A percentile compares a stretch with the other conserved stretches of the same genome.
phyloP scores from a whole-genome alignment of 2,113 vertebrate species.

The Nipponia nippon region DNA sequence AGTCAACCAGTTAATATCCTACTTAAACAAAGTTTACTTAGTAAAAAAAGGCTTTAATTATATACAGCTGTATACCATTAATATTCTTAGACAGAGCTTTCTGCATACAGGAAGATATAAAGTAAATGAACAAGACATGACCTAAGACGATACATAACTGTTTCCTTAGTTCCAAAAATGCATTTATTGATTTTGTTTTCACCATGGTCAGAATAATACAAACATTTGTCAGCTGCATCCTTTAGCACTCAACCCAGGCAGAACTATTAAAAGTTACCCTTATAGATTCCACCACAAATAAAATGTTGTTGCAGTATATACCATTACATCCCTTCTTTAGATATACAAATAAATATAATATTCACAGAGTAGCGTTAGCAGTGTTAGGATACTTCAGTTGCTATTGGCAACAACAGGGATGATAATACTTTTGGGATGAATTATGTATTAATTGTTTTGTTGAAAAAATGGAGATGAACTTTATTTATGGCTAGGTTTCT shows the following conservation, averaged over 20 bases:
- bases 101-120: slow-evolving; percentile 40
- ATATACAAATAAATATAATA: slow-evolving; percentile 30
- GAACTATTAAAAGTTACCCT: slow-evolving; percentile 65
- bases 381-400: slow-evolving; percentile 38
- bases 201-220: slow-evolving; percentile 68
- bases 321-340: slow-evolving; percentile 4
- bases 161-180: slow-evolving; percentile 67
- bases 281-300: slow-evolving; percentile 71
- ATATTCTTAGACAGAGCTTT: slow-evolving; percentile 21
- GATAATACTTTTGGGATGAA: slow-evolving; percentile 70
- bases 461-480: slow-evolving; percentile 69
- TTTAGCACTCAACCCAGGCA: slow-evolving; percentile 59
- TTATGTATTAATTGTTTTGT: slow-evolving; percentile 80
- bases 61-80: slow-evolving; percentile 14
- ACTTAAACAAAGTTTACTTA: slow-evolving; percentile 28
- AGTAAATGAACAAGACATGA: slow-evolving; percentile 64
- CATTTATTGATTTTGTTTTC: slow-evolving; percentile 79
- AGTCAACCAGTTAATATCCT: background rate
- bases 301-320: slow-evolving; percentile 26
- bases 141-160: slow-evolving; percentile 49
- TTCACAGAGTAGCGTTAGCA: background rate
- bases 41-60: slow-evolving; percentile 11
- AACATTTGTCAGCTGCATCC: slow-evolving; percentile 74
- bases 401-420: slow-evolving; percentile 43
- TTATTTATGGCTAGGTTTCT: slow-evolving; percentile 78